phyloP scores from a whole-genome alignment of 1,140 invertebrate genomes.

The Dysdera silvatica region DNA sequence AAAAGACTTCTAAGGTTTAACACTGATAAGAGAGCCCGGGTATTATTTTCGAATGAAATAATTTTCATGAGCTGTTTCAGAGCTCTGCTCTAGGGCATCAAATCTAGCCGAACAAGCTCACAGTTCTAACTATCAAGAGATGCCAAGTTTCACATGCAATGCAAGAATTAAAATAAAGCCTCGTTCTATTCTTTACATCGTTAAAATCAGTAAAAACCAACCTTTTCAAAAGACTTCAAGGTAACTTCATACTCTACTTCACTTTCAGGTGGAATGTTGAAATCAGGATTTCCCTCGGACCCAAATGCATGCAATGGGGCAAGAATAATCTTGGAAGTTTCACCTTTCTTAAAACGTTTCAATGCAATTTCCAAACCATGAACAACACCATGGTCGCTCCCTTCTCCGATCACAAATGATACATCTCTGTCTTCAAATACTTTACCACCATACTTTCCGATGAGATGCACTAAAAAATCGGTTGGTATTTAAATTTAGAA shows the following conservation, averaged over 20 bases:
- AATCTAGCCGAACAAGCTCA: too few species aligned
- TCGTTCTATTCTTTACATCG: too few species aligned
- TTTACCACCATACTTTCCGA: constrained; percentile 58
- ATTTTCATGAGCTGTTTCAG: too few species aligned
- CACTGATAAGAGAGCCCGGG: too few species aligned
- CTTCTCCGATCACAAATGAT: constrained; percentile 79
- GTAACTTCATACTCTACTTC: constrained; percentile 59
- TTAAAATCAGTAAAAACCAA: neutral
- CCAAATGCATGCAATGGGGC: constrained; percentile 77
- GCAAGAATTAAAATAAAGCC: too few species aligned
- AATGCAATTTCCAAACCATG: constrained; percentile 78
- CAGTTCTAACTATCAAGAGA: too few species aligned
- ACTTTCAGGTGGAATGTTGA: constrained; percentile 63
- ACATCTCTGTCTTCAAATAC: constrained; percentile 69
- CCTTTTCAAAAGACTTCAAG: constrained; percentile 24
- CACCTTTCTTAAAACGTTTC: constrained; percentile 69
- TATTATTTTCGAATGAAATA: too few species aligned
- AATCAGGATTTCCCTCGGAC: constrained; percentile 56
- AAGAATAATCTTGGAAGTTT: constrained; percentile 67
- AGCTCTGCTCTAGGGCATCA: too few species aligned
- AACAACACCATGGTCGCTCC: constrained; percentile 61
- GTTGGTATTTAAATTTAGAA: too few species aligned
- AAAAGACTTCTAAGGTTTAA: too few species aligned
- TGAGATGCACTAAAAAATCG: constrained; percentile 62
- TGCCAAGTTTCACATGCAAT: too few species aligned